These are phyloP conservation scores for Sminthurinus aureus DNA, from an alignment of 2,888 invertebrate species.

Conservation along the genomic window DNA sequence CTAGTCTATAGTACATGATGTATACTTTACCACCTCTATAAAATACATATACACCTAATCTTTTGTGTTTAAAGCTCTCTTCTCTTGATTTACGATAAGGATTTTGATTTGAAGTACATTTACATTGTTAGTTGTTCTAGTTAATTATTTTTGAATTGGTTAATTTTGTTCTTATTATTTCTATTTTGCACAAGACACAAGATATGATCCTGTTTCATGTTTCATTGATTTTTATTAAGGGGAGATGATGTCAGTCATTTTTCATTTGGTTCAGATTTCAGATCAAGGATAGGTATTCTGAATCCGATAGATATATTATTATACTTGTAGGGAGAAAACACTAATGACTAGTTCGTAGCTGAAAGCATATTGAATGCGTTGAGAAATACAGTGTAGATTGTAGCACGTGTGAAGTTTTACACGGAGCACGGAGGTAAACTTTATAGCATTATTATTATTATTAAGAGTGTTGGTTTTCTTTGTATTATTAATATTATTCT, in stretches of 20 bases:
- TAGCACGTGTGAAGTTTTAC: background rate
- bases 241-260: constrained; percentile 3
- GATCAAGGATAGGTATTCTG: background rate
- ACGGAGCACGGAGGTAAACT: too few relatives aligned
- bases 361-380: too few relatives aligned
- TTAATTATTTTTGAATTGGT: constrained; percentile 19
- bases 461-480: too few relatives aligned
- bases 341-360: too few relatives aligned
- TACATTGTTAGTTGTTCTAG: constrained; percentile 9
- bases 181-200: constrained; percentile 13
- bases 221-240: constrained; percentile 5
- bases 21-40: background rate
- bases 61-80: too few relatives aligned
- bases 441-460: too few relatives aligned
- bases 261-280: background rate
- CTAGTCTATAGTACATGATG: background rate
- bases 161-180: constrained; percentile 6
- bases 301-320: background rate
- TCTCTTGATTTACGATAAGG: constrained; percentile 12
- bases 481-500: too few relatives aligned
- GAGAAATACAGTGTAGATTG: background rate
- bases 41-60: too few relatives aligned
- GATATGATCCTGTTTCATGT: background rate
- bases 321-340: background rate
- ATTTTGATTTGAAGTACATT: background rate